Base-by-base conservation (phyloP, 2,113 vertebrate species). In the Salvelinus sp. region DNA sequence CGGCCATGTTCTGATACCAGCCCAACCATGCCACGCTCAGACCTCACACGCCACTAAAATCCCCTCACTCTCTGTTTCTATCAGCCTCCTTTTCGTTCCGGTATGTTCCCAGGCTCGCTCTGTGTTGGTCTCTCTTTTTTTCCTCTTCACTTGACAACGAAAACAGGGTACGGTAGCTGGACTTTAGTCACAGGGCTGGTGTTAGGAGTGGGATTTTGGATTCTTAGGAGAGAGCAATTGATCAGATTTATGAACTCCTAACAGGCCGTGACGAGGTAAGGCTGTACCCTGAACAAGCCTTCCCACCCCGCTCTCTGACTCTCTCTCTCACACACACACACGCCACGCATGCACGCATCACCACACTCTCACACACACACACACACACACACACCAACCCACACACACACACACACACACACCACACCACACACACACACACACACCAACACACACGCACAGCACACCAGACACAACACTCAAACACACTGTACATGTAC, bases 181-280 rank as follows among this genome's bases (percentile, higher is more conserved):
- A 79, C 86, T 77, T 91, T 89, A 88, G 89, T 93, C 91, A 91
- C 60, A 73, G 86, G 70, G 82, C 76, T 30, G 50, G 74, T 83
- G 82, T 78, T 72, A 86, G 85, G 81, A 85, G 83, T 76, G 74
- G 72, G 79, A 71, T 82, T 62, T 83, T 76, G 67, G 83, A 73
- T 81, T 86, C 84, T 83, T 79, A 81, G 79, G 82, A 90, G 88
- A 84, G 76, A 72, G 54, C 63, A 62, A 88, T 89, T 88, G 89
- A 91, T 90, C 88, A 83, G 87, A 91, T 92, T 92, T 91, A 90
- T 88, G 81, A 85, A 88, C 85, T 88, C 85, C 76, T 87, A 90
- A 91, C 83, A 82, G 86, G 85, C 89, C 81, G 64, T 93, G 91
- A 92, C 88, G 63, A 54, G 87, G 86, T 73, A 78, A 67, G 79